Conservation (phyloP, 2,113 vertebrate species). For the Bostrychus sinensis region DNA sequence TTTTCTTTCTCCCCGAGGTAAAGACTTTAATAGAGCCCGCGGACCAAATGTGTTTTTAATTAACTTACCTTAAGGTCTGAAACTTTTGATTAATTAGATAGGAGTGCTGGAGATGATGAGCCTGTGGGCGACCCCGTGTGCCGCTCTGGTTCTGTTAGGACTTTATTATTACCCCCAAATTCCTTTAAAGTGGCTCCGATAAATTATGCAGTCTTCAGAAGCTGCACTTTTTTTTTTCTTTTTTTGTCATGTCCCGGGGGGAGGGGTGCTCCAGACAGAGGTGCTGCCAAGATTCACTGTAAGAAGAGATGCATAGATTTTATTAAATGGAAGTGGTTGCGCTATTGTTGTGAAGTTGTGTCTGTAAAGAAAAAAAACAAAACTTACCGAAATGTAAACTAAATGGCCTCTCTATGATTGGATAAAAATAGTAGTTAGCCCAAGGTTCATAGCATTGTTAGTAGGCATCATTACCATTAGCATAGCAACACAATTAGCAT, state of each 20-base stretch:
- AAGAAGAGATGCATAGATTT: too few species aligned
- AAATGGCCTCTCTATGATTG: too few species aligned
- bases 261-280: background rate
- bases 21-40: constrained; percentile 43
- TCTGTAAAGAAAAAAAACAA: too few species aligned
- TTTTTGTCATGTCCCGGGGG: background rate
- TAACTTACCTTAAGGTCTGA: constrained; percentile 52
- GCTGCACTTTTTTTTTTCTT: background rate
- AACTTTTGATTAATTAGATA: constrained; percentile 64
- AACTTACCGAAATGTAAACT: too few species aligned
- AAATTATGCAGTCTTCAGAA: constrained; percentile 11
- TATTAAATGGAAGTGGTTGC: too few species aligned
- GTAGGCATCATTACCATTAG: too few species aligned
- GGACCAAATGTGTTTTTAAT: constrained; percentile 56
- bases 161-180: constrained; percentile 27
- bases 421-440: too few species aligned
- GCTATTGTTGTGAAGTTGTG: too few species aligned
- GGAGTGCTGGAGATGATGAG: constrained; percentile 41
- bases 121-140: constrained; percentile 32
- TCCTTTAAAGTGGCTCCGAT: constrained; percentile 49
- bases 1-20: constrained; percentile 20
- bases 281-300: too few species aligned
- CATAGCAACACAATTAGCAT: too few species aligned
- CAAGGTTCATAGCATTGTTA: too few species aligned
- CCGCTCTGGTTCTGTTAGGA: constrained; percentile 36